Evolutionary conservation across 2,113 vertebrate species (phyloP), one percentile per base, ranked within the genome.

Genomic region (Rhinoderma darwinii): DNA sequence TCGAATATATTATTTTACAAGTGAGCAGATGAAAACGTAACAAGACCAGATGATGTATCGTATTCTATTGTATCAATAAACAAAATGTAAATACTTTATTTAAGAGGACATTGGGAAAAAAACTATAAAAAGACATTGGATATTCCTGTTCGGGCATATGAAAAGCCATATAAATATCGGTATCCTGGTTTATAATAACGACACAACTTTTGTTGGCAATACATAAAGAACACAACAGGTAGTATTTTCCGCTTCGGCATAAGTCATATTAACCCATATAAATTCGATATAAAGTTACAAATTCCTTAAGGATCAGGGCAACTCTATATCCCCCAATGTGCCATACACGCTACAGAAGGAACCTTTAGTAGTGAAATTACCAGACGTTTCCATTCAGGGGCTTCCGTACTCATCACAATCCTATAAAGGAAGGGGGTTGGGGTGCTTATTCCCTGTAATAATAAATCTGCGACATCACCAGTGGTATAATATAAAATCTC

Each of bases 401-500:
- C 39, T 73, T n/a, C 63, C 56, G 47, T 81, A 86, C 77, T 86
- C 84, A 81, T 59, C 37, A 14, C 41, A 66, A 73, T 32, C 84
- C 35, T 3, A 22, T 72, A 4, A 43, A 68, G 83, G n/a, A 51
- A 11, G 20, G 76, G 61, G 27, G 8, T 70, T 9, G 22, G 7
- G 20, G 30, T 79, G 66, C 84, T 2, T 37, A 72, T 81, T 80
- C 39, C 39, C 32, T 30, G 56, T n/a, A 22, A 30, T 54, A 59
- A 81, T 86, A 86, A 86, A 86, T 86, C 63, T 27, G 47, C 47
- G 5, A 56, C 54, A 81, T 81, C 84, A 61, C 66, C 76, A 81
- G 43, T 73, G 84, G 84, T 78, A 73, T 73, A 41, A 73, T 81
- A 86, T 86, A 80, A 86, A 86, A 81, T 73, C 76, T 86, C 77